A percentile compares a stretch with the other conserved stretches of the same genome.
Conservation (phyloP, 2,888 invertebrate genomes). For the Baccha elongata region DNA sequence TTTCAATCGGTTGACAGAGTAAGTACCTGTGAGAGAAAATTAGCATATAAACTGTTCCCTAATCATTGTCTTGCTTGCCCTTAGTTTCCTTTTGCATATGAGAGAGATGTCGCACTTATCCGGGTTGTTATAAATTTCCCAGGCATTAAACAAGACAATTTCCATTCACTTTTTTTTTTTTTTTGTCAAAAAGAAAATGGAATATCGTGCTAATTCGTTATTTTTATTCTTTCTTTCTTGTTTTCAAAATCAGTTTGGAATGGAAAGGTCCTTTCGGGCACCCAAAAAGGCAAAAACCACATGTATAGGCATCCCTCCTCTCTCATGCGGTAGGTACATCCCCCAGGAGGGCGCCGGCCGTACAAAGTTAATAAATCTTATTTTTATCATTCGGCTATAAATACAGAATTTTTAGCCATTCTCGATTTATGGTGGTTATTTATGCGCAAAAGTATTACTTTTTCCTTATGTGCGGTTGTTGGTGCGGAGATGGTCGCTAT, state of each 20-base stretch:
- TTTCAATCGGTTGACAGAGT: slow-evolving; percentile 56
- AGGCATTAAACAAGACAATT: slow-evolving; percentile 64
- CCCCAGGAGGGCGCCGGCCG: slow-evolving; percentile 44
- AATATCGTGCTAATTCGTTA: slow-evolving; percentile 60
- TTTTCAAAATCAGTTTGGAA: slow-evolving; percentile 15
- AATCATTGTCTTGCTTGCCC: slow-evolving; percentile 60
- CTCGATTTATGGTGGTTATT: slow-evolving; percentile 83
- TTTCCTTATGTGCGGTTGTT: slow-evolving; percentile 73
- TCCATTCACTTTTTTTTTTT: slow-evolving; percentile 22
- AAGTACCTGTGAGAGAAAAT: slow-evolving; percentile 67
- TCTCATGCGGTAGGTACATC: not conserved
- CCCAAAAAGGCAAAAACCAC: slow-evolving; percentile 19
- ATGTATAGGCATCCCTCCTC: slow-evolving; percentile 44
- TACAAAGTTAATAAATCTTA: slow-evolving; percentile 82
- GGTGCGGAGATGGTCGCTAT: slow-evolving; percentile 69
- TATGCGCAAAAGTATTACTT: slow-evolving; percentile 79
- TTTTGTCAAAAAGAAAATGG: slow-evolving; percentile 15
- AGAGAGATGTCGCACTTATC: slow-evolving; percentile 47
- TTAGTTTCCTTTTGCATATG: slow-evolving; percentile 37
- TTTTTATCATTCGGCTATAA: slow-evolving; percentile 83
- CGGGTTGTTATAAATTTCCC: slow-evolving; percentile 61
- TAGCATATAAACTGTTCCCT: slow-evolving; percentile 67
- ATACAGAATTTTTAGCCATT: slow-evolving; percentile 83
- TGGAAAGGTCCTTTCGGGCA: slow-evolving; percentile 34
- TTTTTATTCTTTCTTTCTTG: slow-evolving; percentile 3